Evolutionary conservation across 2,113 vertebrate genomes (phyloP), one percentile per base, ranked within the genome.

Genomic region (Sinocyclocheilus rhinocerous): DNA sequence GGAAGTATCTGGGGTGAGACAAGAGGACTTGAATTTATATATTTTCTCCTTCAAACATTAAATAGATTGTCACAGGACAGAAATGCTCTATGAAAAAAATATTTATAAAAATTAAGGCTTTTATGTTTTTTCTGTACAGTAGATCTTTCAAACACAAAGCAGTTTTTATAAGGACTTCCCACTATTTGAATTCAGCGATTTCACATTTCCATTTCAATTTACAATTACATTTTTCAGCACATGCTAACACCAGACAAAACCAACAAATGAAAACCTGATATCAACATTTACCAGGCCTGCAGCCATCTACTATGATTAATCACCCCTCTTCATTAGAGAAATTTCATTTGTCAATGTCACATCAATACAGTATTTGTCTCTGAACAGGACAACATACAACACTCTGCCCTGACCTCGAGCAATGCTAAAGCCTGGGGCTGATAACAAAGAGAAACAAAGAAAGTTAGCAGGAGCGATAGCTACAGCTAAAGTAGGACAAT

Each of bases 381-480:
- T 22, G 52, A 45, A 6, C 48, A 70, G 57, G 24, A 18, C 10
- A 76, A 42, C 65, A 67, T 0, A n/a, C 59, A 45, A 77, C 13
- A 73, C 55, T 50, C 22, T 65, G 9, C 12, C 7, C 29, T 76
- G 13, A 87, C 63, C 76, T 22, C n/a, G 3, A 80, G 65, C 24
- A 57, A 57, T 4, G 18, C 45, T 6, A 42, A 42, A n/a, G 33
- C 24, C 48, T 52, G 2, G 22, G n/a, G 67, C 22, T 76, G 83
- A 87, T 87, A 87, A 86, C 72, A 63, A 33, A 76, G 15, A 76
- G 26, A 81, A 11, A n/a, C 55, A 26, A 73, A 36, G 13, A 39
- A 10, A 77, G 69, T 76, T 20, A 42, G 33, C 69, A 33, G 48
- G 22, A 59, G 63, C 1, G 57, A 72, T 18, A 52, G 9, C 36